These are phyloP conservation scores for Zingel zingel DNA, from an alignment of 2,113 vertebrate species.

Conservation along the genomic window DNA sequence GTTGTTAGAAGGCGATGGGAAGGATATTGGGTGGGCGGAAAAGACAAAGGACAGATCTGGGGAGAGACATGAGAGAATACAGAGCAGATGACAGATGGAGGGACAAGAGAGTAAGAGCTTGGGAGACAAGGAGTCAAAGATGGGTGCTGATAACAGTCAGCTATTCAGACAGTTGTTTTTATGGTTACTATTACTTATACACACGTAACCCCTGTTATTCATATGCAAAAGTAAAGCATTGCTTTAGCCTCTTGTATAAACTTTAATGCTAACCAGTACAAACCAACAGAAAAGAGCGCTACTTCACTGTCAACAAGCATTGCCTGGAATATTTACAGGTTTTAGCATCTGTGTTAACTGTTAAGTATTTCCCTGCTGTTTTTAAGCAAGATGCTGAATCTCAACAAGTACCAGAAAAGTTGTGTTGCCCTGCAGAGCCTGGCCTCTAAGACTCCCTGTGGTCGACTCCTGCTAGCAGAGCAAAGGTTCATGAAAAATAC, in stretches of 20 bases:
- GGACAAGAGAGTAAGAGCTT: not conserved
- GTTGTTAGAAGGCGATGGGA: constrained; percentile 1
- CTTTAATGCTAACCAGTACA: not conserved
- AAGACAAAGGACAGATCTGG: constrained; percentile 20
- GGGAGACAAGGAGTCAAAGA: constrained; percentile 7
- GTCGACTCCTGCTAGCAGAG: too few species aligned
- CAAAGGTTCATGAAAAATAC: constrained; percentile 3
- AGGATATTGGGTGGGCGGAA: constrained; percentile 30
- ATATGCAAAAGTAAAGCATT: not conserved
- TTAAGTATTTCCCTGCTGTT: not conserved
- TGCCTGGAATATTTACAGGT: not conserved
- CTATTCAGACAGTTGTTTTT: not conserved
- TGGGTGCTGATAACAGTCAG: constrained; percentile 2
- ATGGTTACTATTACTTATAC: not conserved
- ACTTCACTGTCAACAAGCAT: too few species aligned
- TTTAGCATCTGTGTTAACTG: not conserved
- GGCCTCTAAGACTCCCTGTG: constrained; percentile 12
- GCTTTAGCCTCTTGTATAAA: not conserved
- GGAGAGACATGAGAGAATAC: constrained; percentile 18
- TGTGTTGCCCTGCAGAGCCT: not conserved
- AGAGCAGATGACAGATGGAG: constrained; percentile 29
- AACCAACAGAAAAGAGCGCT: not conserved
- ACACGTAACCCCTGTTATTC: not conserved
- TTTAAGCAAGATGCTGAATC: not conserved
- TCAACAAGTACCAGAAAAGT: not conserved